Percentiles rank a stretch among this genome's conserved stretches.
Conservation (phyloP, 2,888 invertebrate genomes). For the Nymphalis polychloros region DNA sequence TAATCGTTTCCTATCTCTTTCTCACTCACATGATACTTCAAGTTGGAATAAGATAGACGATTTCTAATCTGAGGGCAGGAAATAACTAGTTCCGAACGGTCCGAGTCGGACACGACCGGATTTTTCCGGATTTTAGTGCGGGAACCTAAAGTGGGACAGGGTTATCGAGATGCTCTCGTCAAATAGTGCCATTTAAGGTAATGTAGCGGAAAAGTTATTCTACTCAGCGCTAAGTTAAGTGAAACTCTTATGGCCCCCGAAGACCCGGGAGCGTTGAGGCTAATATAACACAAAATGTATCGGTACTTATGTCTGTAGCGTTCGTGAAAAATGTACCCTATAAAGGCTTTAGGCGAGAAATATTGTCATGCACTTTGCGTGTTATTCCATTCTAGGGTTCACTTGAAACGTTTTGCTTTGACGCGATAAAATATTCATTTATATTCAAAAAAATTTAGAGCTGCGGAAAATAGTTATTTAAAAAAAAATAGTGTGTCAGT, state of each 20-base stretch:
- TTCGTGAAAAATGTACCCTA: slow-evolving; percentile 7
- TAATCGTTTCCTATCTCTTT: slow-evolving; percentile 32
- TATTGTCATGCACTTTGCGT: slow-evolving; percentile 6
- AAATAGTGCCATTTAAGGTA: slow-evolving; percentile 49
- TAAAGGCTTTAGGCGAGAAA: slow-evolving; percentile 14
- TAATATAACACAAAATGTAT: slow-evolving; percentile 23
- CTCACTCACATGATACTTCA: slow-evolving; percentile 14
- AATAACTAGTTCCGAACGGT: slow-evolving; percentile 64
- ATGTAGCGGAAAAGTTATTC: slow-evolving; percentile 58
- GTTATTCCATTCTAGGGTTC: slow-evolving; percentile 6
- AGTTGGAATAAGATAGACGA: slow-evolving; percentile 35
- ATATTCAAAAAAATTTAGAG: not conserved
- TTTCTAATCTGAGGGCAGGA: slow-evolving; percentile 61
- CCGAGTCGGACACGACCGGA: slow-evolving; percentile 58
- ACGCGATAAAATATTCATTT: not conserved
- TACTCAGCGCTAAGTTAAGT: slow-evolving; percentile 40
- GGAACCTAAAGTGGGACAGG: slow-evolving; percentile 48
- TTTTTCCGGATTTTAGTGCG: slow-evolving; percentile 60
- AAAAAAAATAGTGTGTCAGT: not conserved
- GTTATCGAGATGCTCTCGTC: slow-evolving; percentile 48
- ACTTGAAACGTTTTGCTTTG: not conserved
- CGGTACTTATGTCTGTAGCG: slow-evolving; percentile 3
- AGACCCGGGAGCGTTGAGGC: slow-evolving; percentile 19
- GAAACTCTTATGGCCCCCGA: slow-evolving; percentile 35
- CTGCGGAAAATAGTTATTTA: not conserved